These are phyloP conservation scores for Arothron firmamentum DNA, from an alignment of 2,113 vertebrate species.

Conservation along the genomic window DNA sequence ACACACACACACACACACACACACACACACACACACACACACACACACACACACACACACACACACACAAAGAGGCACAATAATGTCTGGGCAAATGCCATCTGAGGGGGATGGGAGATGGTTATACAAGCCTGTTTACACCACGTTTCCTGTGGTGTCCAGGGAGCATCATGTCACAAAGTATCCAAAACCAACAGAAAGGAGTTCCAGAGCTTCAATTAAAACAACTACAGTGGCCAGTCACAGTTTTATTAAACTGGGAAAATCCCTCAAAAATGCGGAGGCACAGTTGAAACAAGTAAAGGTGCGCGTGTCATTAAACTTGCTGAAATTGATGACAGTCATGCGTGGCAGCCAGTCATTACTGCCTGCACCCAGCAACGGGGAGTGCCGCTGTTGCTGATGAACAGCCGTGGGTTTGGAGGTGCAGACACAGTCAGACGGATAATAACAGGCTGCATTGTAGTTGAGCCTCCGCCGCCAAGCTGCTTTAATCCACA, in stretches of 20 bases:
- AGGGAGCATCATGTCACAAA: constrained; percentile 67
- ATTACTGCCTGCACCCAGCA: constrained; percentile 37
- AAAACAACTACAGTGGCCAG: constrained; percentile 18
- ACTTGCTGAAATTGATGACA: constrained; percentile 19
- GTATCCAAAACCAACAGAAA: constrained; percentile 29
- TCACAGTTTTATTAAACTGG: constrained; percentile 4
- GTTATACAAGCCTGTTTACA: constrained; percentile 75
- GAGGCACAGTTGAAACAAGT: constrained; percentile 1
- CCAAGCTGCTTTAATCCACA: constrained; percentile 1
- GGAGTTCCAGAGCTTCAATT: constrained; percentile 2
- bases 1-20: constrained; percentile 6
- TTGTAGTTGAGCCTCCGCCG: background rate
- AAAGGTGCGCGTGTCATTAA: constrained; percentile 15
- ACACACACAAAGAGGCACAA: constrained; percentile 33
- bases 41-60: constrained; percentile 10
- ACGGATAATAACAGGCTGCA: constrained; percentile 23
- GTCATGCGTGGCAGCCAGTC: constrained; percentile 32
- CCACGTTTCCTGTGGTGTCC: constrained; percentile 73
- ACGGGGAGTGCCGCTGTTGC: constrained; percentile 6
- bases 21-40: constrained; percentile 2
- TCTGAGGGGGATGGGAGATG: constrained; percentile 62
- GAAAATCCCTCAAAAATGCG: constrained; percentile 4
- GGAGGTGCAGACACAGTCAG: background rate
- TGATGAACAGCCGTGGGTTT: constrained; percentile 27
- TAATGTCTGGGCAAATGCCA: constrained; percentile 57